Conservation (phyloP, 2,113 vertebrate species). For the Platichthys flesus region DNA sequence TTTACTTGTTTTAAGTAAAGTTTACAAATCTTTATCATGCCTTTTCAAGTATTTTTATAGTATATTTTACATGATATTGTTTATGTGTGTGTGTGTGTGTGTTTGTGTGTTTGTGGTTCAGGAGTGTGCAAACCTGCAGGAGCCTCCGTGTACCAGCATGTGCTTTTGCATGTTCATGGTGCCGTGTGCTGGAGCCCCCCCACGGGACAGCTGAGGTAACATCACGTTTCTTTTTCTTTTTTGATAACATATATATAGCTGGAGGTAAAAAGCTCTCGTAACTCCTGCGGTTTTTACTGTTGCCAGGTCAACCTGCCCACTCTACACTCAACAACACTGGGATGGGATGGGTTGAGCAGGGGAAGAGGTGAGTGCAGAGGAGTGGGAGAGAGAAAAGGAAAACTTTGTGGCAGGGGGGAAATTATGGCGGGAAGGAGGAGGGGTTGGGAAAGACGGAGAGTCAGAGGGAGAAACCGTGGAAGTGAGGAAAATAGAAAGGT, state of each 20-base stretch:
- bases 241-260: conserved; percentile 59
- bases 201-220: conserved; percentile 71
- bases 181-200: conserved; percentile 29
- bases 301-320: conserved; percentile 76
- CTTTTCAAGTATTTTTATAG: no score
- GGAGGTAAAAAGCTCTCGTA: conserved; percentile 72
- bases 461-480: conserved; percentile 8
- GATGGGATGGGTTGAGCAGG: conserved; percentile 66
- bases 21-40: no score
- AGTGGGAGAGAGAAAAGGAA: conserved; percentile 45
- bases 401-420: conserved; percentile 20
- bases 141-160: conserved; percentile 27
- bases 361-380: conserved; percentile 61
- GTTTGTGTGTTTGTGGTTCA: background rate
- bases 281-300: conserved; percentile 65
- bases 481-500: background rate
- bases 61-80: no score
- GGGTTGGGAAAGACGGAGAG: background rate
- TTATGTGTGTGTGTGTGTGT: background rate
- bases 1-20: no score
- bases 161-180: conserved; percentile 43
- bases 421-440: conserved; percentile 21
- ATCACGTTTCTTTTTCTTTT: conserved; percentile 41
- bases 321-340: conserved; percentile 65
- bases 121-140: conserved; percentile 35